Conservation (phyloP, 2,113 vertebrate genomes). For the Microtus richardsoni region DNA sequence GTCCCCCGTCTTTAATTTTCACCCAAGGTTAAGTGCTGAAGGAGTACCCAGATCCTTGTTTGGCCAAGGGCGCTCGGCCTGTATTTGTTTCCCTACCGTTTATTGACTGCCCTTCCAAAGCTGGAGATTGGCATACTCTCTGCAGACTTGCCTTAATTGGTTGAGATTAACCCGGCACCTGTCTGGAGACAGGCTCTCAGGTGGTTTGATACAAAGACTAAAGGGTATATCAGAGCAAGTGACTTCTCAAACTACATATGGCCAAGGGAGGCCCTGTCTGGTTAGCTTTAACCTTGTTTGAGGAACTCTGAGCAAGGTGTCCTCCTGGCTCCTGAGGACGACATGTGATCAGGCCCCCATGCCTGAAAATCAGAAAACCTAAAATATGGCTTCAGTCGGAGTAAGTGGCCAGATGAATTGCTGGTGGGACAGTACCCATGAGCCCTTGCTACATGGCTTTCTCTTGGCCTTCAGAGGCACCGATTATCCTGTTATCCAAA, state of each 20-base stretch:
- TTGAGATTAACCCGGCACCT: conserved; percentile 63
- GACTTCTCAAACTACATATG: background rate
- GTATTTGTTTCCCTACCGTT: background rate
- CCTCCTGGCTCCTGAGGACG: background rate
- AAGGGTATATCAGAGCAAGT: background rate
- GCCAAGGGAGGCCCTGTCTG: background rate
- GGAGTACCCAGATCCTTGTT: background rate
- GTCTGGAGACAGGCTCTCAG: background rate
- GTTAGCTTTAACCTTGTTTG: background rate
- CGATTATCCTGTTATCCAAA: background rate
- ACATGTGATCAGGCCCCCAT: background rate
- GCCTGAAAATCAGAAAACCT: background rate
- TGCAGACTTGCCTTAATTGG: background rate
- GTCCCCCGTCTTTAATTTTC: background rate
- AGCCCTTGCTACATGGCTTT: background rate
- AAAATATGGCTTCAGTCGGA: background rate
- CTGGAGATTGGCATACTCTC: background rate
- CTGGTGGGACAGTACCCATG: background rate
- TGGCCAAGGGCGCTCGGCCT: background rate
- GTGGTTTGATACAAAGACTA: background rate
- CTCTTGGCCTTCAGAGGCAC: background rate
- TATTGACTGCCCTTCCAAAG: background rate
- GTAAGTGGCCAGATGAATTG: background rate
- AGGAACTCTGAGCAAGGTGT: background rate
- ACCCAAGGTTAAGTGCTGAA: conserved; percentile 41